Evolutionary conservation across 2,113 vertebrate species (phyloP), one percentile per base, ranked within the genome.

Genomic region (Tichodroma muraria): DNA sequence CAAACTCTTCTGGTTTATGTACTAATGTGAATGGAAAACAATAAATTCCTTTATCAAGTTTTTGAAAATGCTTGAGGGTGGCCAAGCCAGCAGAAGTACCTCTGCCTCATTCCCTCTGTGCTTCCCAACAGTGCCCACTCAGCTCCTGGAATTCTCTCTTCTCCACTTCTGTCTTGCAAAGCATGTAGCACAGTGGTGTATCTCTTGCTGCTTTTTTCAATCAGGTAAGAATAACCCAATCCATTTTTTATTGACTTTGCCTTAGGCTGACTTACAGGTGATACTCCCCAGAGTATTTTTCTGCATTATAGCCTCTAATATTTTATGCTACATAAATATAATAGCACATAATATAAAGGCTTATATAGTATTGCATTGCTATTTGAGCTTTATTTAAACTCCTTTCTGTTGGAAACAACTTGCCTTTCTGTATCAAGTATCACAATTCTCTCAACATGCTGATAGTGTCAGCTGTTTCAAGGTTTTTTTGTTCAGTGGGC

Each of bases 181-280:
- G 27, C 4, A 1, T 1, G 3, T 44, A n/a, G 45, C 31, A 27
- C 13, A 20, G 27, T 42, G 57, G 14, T 1, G 0, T 30, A 60
- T 8, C 68, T 65, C 11, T 18, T 57, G 71, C 80, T 8, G 8
- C 47, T n/a, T 27, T 47, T 81, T 82, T 69, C 5, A 2, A 3
- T n/a, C 72, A 42, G 56, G 24, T 53, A 15, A 23, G 38, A 76
- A 21, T 37, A 59, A 75, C n/a, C 27, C 40, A 27, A n/a, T 60
- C 21, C 14, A 42, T 9, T 68, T 66, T 65, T 27, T 22, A 45
- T 6, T 78, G 72, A 23, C 42, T 77, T 59, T 53, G 15, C 52
- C 31, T 27, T 54, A 63, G 60, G 40, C 63, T 49, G 45, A 22
- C 21, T 52, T 75, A 31, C 10, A 69, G 21, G 49, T 60, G 40